Evolutionary conservation across 2,113 vertebrate species (phyloP), one percentile per base, ranked within the genome.

Genomic region (Leptodactylus fuscus): DNA sequence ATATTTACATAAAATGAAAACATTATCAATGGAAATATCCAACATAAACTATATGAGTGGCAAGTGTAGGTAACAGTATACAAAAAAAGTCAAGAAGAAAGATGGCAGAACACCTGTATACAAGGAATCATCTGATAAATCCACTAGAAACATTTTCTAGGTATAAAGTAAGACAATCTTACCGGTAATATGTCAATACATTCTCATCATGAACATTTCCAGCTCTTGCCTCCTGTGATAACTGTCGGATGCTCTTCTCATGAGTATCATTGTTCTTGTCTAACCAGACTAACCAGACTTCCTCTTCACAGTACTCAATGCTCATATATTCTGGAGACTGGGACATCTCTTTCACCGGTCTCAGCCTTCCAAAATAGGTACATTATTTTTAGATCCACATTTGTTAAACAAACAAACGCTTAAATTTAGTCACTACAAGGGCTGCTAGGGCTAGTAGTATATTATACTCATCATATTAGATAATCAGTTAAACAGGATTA

Each of bases 181-280:
- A 99, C 98, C 98, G 96, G 91, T 99, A 99, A 89, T 99, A 99
- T 36, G 96, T 98, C 85, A 99, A 93, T 85, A 99, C 95, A 0
- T 97, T 99, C 91, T 98, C 97, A 0, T 99, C 98, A 0, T 99
- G 97, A 27, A 93, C 94, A 0, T 99, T 99, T 38, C 97, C 97
- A 2, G 97, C 97, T 81, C 97, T 91, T 0, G 97, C 97, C 90
- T 98, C 97, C 91, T 98, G 97, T 0, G 98, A 96, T 89, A 99
- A 93, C 90, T 97, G 96, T 46, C 96, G 91, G 91, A 99, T 96
- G 65, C 97, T 94, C 90, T 99, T 99, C 91, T 98, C 97, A 0
- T 98, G 97, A 34, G 88, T 92, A 85, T 97, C 95, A 0, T 96
- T 96, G 62, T 94, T 95, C 90, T 95, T 97, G 88, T 99, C 97